Evolutionary conservation across 2,888 invertebrate species (phyloP).

Genomic region (Drosophila kokeensis): DNA sequence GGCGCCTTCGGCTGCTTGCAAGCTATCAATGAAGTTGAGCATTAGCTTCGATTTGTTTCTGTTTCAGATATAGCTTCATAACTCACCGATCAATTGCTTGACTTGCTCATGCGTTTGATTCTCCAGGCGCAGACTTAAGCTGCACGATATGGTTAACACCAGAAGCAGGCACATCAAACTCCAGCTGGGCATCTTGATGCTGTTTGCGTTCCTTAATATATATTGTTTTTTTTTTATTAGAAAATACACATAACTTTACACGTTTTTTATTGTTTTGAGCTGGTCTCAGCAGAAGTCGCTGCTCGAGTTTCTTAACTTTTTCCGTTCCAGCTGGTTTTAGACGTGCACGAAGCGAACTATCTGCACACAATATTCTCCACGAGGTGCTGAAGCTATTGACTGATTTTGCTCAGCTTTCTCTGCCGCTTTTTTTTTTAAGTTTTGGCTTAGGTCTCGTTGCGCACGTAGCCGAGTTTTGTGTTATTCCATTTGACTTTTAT

Average conservation of each 20-base stretch:
- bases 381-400: constrained; percentile 43
- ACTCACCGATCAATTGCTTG: constrained; percentile 58
- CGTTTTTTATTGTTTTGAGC: not conserved
- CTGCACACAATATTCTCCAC: constrained; percentile 45
- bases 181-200: constrained; percentile 18
- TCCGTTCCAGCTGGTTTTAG: constrained; percentile 15
- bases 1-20: constrained; percentile 75
- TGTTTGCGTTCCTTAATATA: not conserved
- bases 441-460: constrained; percentile 35
- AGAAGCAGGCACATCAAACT: constrained; percentile 39
- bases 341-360: constrained; percentile 34
- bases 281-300: not conserved
- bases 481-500: constrained; percentile 46
- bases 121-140: constrained; percentile 42
- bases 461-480: constrained; percentile 64
- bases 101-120: constrained; percentile 55
- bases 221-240: not conserved
- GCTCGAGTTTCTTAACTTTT: not conserved
- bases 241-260: constrained; percentile 9
- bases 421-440: constrained; percentile 30
- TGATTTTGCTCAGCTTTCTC: constrained; percentile 64
- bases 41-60: not conserved
- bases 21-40: constrained; percentile 40
- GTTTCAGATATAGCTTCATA: not conserved
- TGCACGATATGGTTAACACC: constrained; percentile 9